Evolutionary conservation across 2,797 vertebrate species (phyloP).

Genomic region (Tokudaia muenninki): DNA sequence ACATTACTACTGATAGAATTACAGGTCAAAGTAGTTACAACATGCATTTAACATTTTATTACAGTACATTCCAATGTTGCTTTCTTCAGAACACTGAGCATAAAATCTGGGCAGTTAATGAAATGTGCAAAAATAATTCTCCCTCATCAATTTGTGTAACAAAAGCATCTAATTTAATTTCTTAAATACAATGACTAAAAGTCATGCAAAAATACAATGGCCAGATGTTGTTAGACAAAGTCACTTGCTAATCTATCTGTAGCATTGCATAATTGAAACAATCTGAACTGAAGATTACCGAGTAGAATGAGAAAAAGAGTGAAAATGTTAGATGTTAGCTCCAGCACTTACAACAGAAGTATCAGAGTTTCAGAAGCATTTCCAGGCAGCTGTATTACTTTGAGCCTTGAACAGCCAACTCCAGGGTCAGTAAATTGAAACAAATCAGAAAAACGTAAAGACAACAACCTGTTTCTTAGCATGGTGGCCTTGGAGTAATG

Average conservation of each 20-base stretch:
- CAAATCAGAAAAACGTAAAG: constrained; percentile 80
- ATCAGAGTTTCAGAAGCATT: constrained; percentile 8
- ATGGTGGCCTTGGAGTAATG: constrained; percentile 86
- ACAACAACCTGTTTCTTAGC: constrained; percentile 71
- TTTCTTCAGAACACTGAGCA: background rate
- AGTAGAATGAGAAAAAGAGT: background rate
- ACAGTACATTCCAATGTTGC: background rate
- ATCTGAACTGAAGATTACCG: background rate
- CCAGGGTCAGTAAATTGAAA: constrained; percentile 84
- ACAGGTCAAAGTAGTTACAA: background rate
- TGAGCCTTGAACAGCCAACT: constrained; percentile 81
- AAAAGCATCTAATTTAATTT: background rate
- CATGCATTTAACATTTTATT: background rate
- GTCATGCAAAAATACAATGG: background rate
- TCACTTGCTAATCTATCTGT: background rate
- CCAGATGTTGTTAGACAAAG: accelerated
- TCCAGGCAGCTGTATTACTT: constrained; percentile 62
- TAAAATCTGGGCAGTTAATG: background rate
- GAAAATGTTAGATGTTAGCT: background rate
- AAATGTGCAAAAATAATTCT: background rate
- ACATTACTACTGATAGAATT: background rate
- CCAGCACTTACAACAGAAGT: background rate
- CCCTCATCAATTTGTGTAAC: background rate
- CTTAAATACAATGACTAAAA: background rate
- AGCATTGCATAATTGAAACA: constrained; percentile 4